A percentile compares a stretch with the other conserved stretches of the same genome.
phyloP scores from a whole-genome alignment of 2,888 invertebrate genomes.

The Eretmocerus hayati region DNA sequence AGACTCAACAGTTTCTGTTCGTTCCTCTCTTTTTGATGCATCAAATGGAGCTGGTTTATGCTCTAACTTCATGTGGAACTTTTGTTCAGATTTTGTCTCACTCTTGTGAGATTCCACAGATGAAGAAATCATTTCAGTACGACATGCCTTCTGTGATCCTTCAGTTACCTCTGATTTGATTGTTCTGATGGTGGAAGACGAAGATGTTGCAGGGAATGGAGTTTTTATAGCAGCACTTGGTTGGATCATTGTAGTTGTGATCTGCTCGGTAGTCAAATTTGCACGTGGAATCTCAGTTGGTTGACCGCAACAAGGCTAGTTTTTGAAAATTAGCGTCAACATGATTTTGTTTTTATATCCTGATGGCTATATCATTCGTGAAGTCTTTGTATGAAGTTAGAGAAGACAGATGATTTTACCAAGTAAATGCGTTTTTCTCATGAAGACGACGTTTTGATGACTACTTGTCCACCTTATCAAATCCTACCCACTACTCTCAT shows the following conservation, averaged over 20 bases:
- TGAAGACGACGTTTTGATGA: no score
- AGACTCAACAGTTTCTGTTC: constrained; percentile 15
- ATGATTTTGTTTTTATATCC: no score
- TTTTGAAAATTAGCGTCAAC: constrained; percentile 14
- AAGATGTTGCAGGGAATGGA: constrained; percentile 29
- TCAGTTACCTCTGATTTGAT: constrained; percentile 33
- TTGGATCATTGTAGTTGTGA: constrained; percentile 38
- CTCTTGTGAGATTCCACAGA: constrained; percentile 40
- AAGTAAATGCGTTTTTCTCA: no score
- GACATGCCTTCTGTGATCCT: constrained; percentile 30
- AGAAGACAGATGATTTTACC: no score
- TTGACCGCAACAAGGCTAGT: constrained; percentile 25
- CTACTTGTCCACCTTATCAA: no score
- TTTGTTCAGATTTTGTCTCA: constrained; percentile 44
- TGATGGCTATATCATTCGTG: no score
- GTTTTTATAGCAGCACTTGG: constrained; percentile 37
- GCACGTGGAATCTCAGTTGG: constrained; percentile 38
- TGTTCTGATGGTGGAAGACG: constrained; percentile 32
- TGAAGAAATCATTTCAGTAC: constrained; percentile 42
- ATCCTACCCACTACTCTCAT: no score
- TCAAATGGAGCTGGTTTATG: constrained; percentile 39
- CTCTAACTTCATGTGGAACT: constrained; percentile 44
- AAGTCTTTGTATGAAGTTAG: no score
- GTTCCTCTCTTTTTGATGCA: constrained; percentile 26
- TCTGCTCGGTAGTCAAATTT: constrained; percentile 37